Conservation (phyloP, 2,113 vertebrate genomes). For the Chelonoidis abingdonii region DNA sequence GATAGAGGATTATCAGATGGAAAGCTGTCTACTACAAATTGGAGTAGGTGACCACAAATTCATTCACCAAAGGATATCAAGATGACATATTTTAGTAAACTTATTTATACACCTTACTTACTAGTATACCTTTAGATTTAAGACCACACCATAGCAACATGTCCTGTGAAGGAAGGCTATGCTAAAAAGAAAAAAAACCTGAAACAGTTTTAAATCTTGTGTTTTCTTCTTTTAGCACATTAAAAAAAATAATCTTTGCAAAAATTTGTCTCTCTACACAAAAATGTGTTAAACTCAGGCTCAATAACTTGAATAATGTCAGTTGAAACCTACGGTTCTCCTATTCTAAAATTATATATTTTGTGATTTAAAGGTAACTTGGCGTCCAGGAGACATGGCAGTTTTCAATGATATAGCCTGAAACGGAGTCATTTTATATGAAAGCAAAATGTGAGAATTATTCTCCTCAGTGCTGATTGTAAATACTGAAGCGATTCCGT, state of each 20-base stretch:
- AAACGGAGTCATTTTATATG: not conserved
- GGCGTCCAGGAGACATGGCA: not conserved
- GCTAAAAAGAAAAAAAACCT: not conserved
- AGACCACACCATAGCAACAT: not conserved
- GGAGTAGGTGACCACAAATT: not conserved
- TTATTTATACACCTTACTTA: not conserved
- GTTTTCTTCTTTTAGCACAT: not conserved
- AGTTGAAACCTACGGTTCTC: not conserved
- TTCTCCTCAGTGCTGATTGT: not conserved
- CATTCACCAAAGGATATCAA: not conserved
- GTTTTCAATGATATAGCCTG: not conserved
- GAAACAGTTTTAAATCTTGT: not conserved
- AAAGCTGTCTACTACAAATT: not conserved
- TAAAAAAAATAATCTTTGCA: not conserved
- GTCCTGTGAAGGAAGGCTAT: not conserved
- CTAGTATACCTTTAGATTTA: not conserved
- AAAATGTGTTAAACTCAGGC: not conserved
- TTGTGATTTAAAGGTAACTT: not conserved
- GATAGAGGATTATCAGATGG: not conserved
- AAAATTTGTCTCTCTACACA: not conserved
- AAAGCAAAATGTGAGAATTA: not conserved
- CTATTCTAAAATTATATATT: not conserved
- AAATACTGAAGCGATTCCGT: fast-evolving
- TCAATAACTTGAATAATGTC: not conserved
- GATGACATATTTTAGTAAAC: not conserved